These are phyloP conservation scores for Prosapia bicincta DNA, from an alignment of 2,888 invertebrate genomes.

Conservation along the genomic window DNA sequence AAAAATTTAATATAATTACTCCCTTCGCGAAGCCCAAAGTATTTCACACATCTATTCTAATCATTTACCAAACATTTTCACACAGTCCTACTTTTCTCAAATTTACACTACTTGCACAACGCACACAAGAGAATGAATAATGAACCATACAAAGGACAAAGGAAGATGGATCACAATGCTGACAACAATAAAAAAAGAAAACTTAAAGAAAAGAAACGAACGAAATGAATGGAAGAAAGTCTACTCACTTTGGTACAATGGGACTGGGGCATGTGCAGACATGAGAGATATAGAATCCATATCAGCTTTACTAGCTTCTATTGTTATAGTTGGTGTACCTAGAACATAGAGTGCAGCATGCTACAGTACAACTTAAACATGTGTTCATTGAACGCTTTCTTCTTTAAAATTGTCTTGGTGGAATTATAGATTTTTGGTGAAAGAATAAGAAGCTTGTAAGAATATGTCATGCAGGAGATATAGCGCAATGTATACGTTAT, in stretches of 20 bases:
- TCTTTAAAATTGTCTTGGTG: too few relatives aligned
- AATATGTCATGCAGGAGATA: too few relatives aligned
- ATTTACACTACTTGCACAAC: not conserved
- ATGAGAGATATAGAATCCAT: constrained; percentile 68
- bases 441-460: too few relatives aligned
- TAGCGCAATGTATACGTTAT: too few relatives aligned
- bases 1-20: too few relatives aligned
- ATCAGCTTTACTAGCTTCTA: constrained; percentile 56
- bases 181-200: too few relatives aligned
- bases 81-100: not conserved
- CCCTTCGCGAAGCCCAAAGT: too few relatives aligned
- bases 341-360: constrained; percentile 31
- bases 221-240: not conserved
- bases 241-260: constrained; percentile 70
- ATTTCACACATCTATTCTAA: not conserved
- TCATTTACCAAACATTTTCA: not conserved
- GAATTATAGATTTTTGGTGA: too few relatives aligned
- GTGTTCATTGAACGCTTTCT: too few relatives aligned
- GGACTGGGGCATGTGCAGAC: constrained; percentile 61
- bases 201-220: constrained; percentile 35
- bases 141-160: not conserved
- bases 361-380: too few relatives aligned
- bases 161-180: not conserved
- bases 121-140: not conserved
- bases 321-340: constrained; percentile 55